Evolutionary conservation across 2,888 invertebrate species (phyloP), one percentile per base, ranked within the genome.

Genomic region (Macroteleia sp.): DNA sequence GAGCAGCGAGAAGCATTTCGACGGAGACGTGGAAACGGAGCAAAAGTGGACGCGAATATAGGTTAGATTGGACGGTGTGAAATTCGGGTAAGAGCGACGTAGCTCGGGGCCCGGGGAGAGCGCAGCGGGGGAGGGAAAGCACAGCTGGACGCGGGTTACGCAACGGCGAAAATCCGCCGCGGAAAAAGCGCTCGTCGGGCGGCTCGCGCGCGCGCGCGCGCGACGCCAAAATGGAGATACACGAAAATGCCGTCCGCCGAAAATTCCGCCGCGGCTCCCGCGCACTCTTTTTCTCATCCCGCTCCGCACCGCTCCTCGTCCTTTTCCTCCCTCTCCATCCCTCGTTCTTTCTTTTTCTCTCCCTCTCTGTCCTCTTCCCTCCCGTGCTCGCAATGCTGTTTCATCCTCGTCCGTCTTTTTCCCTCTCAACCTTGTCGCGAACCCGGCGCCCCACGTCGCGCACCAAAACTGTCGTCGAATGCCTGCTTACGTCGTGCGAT

Each of bases 71-170:
- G 12, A 8, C 52, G 41, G 16, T 42, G 52, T 42, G 52, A 64
- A 64, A 42, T 52, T 52, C 50, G 52, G 64, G 25, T 17, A 16
- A 28, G 46, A 32, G 36, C 28, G 9, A 25, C 28, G 54, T 12
- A 12, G 25, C 39, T 10, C 30, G 39, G 20, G 39, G 12, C n/a
- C n/a, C n/a, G 1, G 67, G 41, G 64, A 10, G 10, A 2, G 30
- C 25, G 3, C 4, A 25, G 14, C 8, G 52, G 34, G 42, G 28
- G 9, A 34, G 30, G 22, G 17, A 19, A 48, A 48, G 70, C 61
- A 61, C 61, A 61, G 70, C 70, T 61, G 70, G 70, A 61, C 61
- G 52, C 70, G 59, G 61, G 70, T 61, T 71, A 61, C 70, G 70
- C 70, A 61, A 61, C 70, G 70, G 70, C 70, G 61, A 54, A 61